Evolutionary conservation across 2,113 vertebrate genomes (phyloP), one percentile per base, ranked within the genome.

Genomic region (Cryptomyrus ogoouensis): DNA sequence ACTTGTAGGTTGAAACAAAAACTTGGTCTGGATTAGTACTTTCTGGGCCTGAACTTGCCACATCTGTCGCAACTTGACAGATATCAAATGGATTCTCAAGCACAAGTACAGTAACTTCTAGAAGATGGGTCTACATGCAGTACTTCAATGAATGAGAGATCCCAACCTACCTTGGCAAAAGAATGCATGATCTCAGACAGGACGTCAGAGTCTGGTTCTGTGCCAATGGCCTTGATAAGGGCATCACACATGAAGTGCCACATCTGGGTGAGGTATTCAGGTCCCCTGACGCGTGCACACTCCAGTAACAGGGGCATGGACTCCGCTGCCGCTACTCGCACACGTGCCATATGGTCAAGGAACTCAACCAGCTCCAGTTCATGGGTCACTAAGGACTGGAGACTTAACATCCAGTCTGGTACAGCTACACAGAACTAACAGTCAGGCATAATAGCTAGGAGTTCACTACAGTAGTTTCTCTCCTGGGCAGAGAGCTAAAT

Each of bases 191-290:
- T 98, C 94, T 99, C 98, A 0, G 98, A 99, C 56, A 99, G 96
- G 90, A 99, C 98, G 46, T 99, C 98, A 0, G 98, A 98, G 91
- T 99, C 98, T 0, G 98, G 98, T 89, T 99, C 98, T 0, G 98
- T 99, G 66, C 98, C 98, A 50, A 99, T 99, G 89, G 98, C 96
- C 95, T 99, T 99, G 95, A 99, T 99, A 84, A 99, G 97, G 0
- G 98, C 98, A 53, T 99, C 98, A 46, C 98, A 99, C 98, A 99
- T 99, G 94, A 99, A 99, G 94, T 98, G 98, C 98, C 98, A 99
- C 98, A 99, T 99, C 94, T 99, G 97, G 0, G 98, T 98, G 89
- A 99, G 97, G 90, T 99, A 99, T 70, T 99, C 98, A 0, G 98
- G 98, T 0, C 98, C 98, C 47, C 97, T 96, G 0, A 99, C 98